These are phyloP conservation scores for Corticium candelabrum DNA, from an alignment of 37 sponge, comb jelly and placozoan genomes.

Conservation along the genomic window DNA sequence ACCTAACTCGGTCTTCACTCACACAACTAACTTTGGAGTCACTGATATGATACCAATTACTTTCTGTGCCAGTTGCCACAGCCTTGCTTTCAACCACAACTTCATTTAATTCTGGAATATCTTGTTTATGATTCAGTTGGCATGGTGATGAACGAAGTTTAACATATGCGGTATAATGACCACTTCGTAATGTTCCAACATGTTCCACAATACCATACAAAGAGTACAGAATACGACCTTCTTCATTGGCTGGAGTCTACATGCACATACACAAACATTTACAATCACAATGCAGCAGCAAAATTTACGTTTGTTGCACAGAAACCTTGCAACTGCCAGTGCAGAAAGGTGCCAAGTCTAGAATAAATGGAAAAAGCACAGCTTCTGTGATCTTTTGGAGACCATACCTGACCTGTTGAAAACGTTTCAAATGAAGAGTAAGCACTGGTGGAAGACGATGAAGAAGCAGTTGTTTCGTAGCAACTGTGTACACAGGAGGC, in stretches of 20 bases:
- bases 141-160: neutral
- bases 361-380: slow-evolving; percentile 58
- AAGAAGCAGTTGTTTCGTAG: slow-evolving; percentile 66
- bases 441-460: slow-evolving; percentile 52
- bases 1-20: slow-evolving; percentile 39
- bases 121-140: neutral
- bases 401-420: slow-evolving; percentile 36
- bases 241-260: slow-evolving; percentile 3
- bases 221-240: slow-evolving; percentile 49
- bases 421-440: slow-evolving; percentile 86
- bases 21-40: slow-evolving; percentile 54
- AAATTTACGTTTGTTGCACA: neutral
- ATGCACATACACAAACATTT: slow-evolving; percentile 3
- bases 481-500: slow-evolving; percentile 24
- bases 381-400: slow-evolving; percentile 64
- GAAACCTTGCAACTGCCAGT: neutral
- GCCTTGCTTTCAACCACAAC: neutral
- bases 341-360: slow-evolving; percentile 80
- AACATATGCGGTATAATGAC: slow-evolving; percentile 93
- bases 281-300: too few relatives aligned
- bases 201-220: slow-evolving; percentile 91
- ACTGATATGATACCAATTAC: slow-evolving; percentile 84
- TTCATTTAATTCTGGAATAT: neutral
- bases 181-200: slow-evolving; percentile 69
- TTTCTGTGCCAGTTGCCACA: neutral